These are phyloP conservation scores for Scyliorhinus canicula DNA, from an alignment of 2,797 vertebrate genomes.

Conservation along the genomic window DNA sequence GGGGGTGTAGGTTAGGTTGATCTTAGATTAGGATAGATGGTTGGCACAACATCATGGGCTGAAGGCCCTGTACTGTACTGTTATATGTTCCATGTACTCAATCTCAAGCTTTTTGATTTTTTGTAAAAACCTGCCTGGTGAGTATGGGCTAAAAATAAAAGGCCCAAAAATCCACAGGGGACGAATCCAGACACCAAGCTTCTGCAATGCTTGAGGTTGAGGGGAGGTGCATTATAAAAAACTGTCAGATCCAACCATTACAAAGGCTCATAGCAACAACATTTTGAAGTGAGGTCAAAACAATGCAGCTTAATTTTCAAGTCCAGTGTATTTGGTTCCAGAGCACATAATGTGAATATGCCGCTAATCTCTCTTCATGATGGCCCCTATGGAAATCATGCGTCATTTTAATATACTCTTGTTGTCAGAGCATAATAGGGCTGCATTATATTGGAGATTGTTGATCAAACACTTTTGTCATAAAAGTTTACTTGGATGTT, in stretches of 20 bases:
- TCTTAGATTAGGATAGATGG: no score
- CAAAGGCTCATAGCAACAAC: neutral
- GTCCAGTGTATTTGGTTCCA: neutral
- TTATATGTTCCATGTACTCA: no score
- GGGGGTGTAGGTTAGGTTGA: no score
- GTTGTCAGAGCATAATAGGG: neutral
- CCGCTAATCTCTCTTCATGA: neutral
- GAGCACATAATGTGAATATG: neutral
- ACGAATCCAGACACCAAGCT: no score
- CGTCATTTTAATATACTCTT: neutral
- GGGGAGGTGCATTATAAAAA: neutral
- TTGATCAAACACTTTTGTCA: neutral
- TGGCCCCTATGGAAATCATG: neutral
- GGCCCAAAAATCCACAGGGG: neutral
- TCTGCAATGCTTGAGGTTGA: neutral
- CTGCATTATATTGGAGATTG: neutral
- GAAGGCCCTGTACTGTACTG: no score
- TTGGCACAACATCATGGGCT: no score
- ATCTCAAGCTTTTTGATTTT: neutral
- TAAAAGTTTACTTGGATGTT: neutral
- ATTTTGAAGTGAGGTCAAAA: neutral
- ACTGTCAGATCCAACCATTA: no score
- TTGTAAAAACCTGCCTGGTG: neutral
- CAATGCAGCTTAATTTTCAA: neutral
- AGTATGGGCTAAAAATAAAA: neutral